Evolutionary conservation across 2,888 invertebrate genomes (phyloP).

Genomic region (Isotomurus palustris): DNA sequence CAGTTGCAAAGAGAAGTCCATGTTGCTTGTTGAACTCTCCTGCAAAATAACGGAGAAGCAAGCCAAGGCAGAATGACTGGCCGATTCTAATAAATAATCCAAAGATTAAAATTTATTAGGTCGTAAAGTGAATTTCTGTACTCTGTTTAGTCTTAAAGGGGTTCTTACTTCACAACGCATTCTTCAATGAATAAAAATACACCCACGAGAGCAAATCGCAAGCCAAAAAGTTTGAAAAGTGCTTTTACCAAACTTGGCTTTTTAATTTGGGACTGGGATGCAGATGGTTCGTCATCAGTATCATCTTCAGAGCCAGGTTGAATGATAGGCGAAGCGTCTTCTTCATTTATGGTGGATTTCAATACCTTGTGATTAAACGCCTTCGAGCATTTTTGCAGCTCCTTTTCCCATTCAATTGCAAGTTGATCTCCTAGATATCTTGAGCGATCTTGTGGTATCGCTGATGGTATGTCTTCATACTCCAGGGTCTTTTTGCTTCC

Average conservation of each 20-base stretch:
- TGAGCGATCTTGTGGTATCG: slow-evolving; percentile 2
- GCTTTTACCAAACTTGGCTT: slow-evolving; percentile 5
- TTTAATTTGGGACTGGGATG: neutral
- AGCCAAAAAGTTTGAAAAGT: slow-evolving; percentile 1
- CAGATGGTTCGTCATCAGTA: neutral
- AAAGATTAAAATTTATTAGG: neutral
- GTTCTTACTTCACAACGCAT: slow-evolving; percentile 13
- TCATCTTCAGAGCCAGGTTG: neutral
- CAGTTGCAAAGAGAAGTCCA: slow-evolving; percentile 17
- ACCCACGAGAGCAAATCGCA: slow-evolving; percentile 1
- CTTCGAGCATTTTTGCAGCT: neutral
- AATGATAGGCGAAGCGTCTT: neutral
- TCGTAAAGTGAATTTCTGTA: neutral
- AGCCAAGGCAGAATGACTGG: slow-evolving; percentile 14
- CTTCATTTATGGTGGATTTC: neutral
- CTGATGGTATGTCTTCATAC: slow-evolving; percentile 6
- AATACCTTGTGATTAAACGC: too few relatives aligned
- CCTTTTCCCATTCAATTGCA: slow-evolving; percentile 6
- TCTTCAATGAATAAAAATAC: slow-evolving; percentile 16
- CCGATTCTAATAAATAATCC: neutral
- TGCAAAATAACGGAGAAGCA: slow-evolving; percentile 11
- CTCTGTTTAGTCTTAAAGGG: neutral
- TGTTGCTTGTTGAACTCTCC: slow-evolving; percentile 1
- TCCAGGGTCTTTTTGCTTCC: slow-evolving; percentile 11
- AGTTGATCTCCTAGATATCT: slow-evolving; percentile 8